Evolutionary conservation across 2,797 vertebrate genomes (phyloP).

Genomic region (Chaetophractus vellerosus): DNA sequence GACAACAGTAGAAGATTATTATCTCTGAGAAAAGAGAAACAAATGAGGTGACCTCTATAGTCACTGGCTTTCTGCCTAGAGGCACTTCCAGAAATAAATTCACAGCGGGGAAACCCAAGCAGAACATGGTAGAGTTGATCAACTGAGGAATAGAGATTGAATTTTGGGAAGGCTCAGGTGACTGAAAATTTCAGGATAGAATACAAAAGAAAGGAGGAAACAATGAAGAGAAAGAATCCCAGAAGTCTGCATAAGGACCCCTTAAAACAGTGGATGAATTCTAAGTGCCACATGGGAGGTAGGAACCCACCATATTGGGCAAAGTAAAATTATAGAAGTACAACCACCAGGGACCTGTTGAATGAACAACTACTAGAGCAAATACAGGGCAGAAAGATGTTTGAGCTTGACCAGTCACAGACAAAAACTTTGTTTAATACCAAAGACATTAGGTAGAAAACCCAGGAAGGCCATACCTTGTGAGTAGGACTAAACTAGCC

Average conservation of each 20-base stretch:
- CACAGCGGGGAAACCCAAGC: not conserved
- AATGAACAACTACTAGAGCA: not conserved
- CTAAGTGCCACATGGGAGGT: not conserved
- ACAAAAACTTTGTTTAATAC: too few relatives aligned
- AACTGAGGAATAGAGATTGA: not conserved
- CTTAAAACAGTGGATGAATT: not conserved
- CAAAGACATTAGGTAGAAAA: too few relatives aligned
- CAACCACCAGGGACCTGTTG: not conserved
- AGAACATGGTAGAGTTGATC: not conserved
- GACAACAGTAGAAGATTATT: not conserved
- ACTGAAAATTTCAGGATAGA: not conserved
- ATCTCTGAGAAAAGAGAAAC: conserved; percentile 10
- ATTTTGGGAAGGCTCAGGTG: not conserved
- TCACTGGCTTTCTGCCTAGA: not conserved
- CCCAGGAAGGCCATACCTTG: too few relatives aligned
- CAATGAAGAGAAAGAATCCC: not conserved
- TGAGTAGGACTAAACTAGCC: too few relatives aligned
- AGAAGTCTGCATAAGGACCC: not conserved
- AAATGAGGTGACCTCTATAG: not conserved
- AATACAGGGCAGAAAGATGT: not conserved
- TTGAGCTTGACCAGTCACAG: too few relatives aligned
- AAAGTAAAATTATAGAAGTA: not conserved
- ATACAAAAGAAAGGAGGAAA: not conserved
- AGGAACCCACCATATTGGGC: not conserved
- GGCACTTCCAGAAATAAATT: not conserved